Evolutionary conservation across 2,888 invertebrate genomes (phyloP).

Genomic region (Conus canariensis): DNA sequence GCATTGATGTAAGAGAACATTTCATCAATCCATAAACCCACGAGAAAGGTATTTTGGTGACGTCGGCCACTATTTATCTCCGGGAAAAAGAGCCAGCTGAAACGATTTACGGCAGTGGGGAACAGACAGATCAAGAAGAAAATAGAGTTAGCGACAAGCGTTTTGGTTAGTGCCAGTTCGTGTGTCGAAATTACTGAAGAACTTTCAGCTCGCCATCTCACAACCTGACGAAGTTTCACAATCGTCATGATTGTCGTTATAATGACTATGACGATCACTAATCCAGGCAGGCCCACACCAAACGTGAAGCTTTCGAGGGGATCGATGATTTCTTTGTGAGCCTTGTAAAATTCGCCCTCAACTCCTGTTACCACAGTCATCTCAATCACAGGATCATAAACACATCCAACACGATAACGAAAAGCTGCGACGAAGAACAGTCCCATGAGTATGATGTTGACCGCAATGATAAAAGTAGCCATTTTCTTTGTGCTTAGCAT

Average conservation of each 20-base stretch:
- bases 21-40: neutral
- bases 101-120: neutral
- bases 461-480: too few relatives aligned
- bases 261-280: neutral
- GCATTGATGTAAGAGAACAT: constrained; percentile 13
- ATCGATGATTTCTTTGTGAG: too few relatives aligned
- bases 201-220: neutral
- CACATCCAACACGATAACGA: too few relatives aligned
- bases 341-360: too few relatives aligned
- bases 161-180: neutral
- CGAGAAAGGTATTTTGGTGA: neutral
- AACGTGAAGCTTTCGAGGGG: neutral
- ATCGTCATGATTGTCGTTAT: neutral
- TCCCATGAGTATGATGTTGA: too few relatives aligned
- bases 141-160: neutral
- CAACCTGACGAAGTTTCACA: neutral
- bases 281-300: neutral
- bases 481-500: too few relatives aligned
- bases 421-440: too few relatives aligned
- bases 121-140: neutral
- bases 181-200: neutral
- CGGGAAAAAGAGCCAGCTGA: neutral
- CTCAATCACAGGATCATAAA: too few relatives aligned
- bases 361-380: too few relatives aligned
- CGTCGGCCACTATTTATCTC: neutral